These are phyloP conservation scores for Ethmia dodecea DNA, from an alignment of 2,888 invertebrate genomes.

Conservation along the genomic window DNA sequence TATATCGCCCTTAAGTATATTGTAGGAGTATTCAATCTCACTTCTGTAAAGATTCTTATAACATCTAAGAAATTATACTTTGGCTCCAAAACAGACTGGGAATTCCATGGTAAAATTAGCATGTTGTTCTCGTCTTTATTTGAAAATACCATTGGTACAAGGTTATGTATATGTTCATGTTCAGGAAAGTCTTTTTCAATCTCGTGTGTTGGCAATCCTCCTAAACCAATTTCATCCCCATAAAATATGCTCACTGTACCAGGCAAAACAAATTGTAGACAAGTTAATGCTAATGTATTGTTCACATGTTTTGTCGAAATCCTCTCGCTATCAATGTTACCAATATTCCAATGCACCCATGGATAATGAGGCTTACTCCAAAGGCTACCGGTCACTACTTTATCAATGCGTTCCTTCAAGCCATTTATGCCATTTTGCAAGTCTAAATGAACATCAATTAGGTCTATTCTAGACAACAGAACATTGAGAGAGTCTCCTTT, in stretches of 20 bases:
- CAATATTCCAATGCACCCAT: constrained; percentile 90
- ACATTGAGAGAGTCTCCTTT: constrained; percentile 70
- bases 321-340: constrained; percentile 79
- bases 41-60: constrained; percentile 76
- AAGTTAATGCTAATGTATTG: constrained; percentile 81
- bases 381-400: constrained; percentile 74
- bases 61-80: constrained; percentile 72
- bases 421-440: constrained; percentile 74
- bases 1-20: constrained; percentile 84
- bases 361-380: constrained; percentile 81
- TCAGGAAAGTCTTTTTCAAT: constrained; percentile 77
- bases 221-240: constrained; percentile 91
- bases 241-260: constrained; percentile 93
- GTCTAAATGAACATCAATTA: constrained; percentile 83
- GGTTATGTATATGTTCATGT: constrained; percentile 80
- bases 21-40: constrained; percentile 81
- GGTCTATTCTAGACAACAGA: constrained; percentile 81
- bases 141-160: constrained; percentile 84
- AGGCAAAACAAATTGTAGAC: constrained; percentile 89
- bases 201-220: constrained; percentile 68
- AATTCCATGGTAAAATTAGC: constrained; percentile 81
- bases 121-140: constrained; percentile 48
- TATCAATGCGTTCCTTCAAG: constrained; percentile 78
- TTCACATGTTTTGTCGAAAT: constrained; percentile 77
- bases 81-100: constrained; percentile 66